These are phyloP conservation scores for Apamea monoglypha DNA, from an alignment of 2,888 invertebrate species.

Conservation along the genomic window DNA sequence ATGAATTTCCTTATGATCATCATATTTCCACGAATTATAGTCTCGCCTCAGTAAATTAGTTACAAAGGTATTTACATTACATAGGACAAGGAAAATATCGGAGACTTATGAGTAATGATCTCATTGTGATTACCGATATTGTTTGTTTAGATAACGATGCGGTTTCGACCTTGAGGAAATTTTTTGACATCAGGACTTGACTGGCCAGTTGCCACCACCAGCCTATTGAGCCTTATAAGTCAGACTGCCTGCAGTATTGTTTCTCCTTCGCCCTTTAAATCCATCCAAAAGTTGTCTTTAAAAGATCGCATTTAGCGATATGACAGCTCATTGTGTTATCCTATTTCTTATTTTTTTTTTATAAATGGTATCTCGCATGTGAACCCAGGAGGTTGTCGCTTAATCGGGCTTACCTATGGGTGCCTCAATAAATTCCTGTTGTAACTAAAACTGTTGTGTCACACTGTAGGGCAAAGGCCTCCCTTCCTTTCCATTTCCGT, in stretches of 20 bases:
- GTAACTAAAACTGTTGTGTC: no score
- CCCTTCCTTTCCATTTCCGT: no score
- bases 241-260: neutral
- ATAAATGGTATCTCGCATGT: no score
- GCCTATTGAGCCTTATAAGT: neutral
- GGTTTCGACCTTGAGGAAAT: neutral
- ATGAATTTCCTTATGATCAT: conserved; percentile 9
- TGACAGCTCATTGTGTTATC: neutral
- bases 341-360: neutral
- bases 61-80: neutral
- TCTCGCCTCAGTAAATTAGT: conserved; percentile 9
- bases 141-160: neutral
- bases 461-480: no score
- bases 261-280: neutral
- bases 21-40: conserved; percentile 7
- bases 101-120: neutral
- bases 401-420: no score
- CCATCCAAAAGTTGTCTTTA: neutral
- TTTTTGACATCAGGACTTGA: neutral
- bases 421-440: no score
- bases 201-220: no score
- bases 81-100: conserved; percentile 1
- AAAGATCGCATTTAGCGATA: neutral
- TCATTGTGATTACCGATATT: neutral
- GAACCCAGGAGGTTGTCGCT: no score